Conservation (phyloP, 2,113 vertebrate genomes). For the Leptobrachium leishanense region DNA sequence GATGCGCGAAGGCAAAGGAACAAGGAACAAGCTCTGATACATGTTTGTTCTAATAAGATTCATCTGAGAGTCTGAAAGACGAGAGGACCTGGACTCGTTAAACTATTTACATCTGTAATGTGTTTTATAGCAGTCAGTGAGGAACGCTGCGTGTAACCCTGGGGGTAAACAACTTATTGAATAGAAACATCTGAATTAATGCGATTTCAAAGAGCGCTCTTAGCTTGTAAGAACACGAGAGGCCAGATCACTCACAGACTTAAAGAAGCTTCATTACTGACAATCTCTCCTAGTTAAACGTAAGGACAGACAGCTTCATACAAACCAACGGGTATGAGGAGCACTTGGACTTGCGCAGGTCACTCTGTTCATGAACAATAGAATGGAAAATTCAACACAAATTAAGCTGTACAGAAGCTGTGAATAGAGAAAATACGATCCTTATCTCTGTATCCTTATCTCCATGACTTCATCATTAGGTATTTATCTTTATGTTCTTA, state of each 20-base stretch:
- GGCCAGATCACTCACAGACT: neutral
- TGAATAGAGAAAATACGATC: neutral
- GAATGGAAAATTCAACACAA: neutral
- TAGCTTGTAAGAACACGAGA: conserved; percentile 15
- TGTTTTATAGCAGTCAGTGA: conserved; percentile 12
- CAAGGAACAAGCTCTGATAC: neutral
- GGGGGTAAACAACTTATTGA: conserved; percentile 34
- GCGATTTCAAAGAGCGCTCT: neutral
- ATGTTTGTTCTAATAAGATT: neutral
- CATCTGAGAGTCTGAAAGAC: neutral
- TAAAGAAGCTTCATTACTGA: conserved; percentile 9
- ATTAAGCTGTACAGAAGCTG: neutral
- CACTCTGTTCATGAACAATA: neutral
- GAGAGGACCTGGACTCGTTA: conserved; percentile 9
- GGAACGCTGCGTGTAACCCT: conserved; percentile 23
- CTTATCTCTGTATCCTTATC: too few species aligned
- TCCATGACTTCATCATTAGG: too few species aligned
- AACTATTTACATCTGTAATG: conserved; percentile 37
- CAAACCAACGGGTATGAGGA: neutral
- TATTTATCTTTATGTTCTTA: too few species aligned
- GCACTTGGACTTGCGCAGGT: neutral
- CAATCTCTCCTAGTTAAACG: neutral
- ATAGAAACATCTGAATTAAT: conserved; percentile 23
- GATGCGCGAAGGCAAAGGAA: neutral
- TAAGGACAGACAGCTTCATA: neutral